Evolutionary conservation across 1,140 invertebrate genomes (phyloP), one percentile per base, ranked within the genome.

Genomic region (Leptonema lineaticorne): DNA sequence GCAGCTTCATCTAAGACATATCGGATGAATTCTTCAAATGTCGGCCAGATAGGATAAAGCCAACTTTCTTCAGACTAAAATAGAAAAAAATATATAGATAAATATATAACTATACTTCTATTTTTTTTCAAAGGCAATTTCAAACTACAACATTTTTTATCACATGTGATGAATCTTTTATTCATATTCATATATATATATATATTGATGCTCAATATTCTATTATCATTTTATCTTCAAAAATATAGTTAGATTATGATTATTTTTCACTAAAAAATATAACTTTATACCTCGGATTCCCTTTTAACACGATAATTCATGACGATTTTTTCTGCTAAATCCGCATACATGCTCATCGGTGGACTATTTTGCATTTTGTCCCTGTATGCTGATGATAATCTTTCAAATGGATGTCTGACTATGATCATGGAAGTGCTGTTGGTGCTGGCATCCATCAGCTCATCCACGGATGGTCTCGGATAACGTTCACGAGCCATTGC

Each of bases 11-110:
- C 86, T 20, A 90, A 71, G 14, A 90, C 77, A 82, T 87, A 90
- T 70, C 81, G 79, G 1, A 89, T 85, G 69, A 90, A 90, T 76
- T 90, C 88, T 11, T 85, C 83, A 73, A 89, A 89, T n/a, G 85
- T 82, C 1, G 88, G 88, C 75, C 87, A 87, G 26, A 30, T 2
- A 20, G 53, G 69, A 28, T 71, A 58, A 0, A 71, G 37, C 22
- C 67, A 53, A 27, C 70, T 84, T 82, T 3, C 86, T 85, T 48
- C 37, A n/a, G 53, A 27, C 65, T 64, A 57, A 67, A 53, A 53
- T 26, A 7, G 9, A 53, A 3, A 33, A 33, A 33, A 5, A 33
- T 33, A 6, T 6, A 6, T 33, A 6, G 29, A 33, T 33, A 33
- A 6, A 33, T 4, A 46, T 8, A 46, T 16, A 8, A 9, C 41